A percentile compares a stretch with the other conserved stretches of the same genome.
Conservation (phyloP, 2,113 vertebrate species). For the Lipophrys pholis region DNA sequence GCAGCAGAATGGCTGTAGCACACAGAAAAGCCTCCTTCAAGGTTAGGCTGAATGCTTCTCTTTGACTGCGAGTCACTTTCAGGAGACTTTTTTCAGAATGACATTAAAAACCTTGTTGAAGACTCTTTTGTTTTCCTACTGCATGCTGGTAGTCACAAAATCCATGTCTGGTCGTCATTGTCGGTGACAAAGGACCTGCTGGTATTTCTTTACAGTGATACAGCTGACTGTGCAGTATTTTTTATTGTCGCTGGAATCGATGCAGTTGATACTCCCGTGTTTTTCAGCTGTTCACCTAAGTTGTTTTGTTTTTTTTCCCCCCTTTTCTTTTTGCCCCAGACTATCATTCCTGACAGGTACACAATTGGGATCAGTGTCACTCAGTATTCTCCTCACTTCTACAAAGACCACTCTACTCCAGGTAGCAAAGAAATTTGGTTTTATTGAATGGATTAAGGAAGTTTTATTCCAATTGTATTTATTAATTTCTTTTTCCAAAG, state of each 20-base stretch:
- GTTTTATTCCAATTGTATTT: neutral
- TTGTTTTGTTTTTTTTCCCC: conserved; percentile 6
- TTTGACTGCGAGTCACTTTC: conserved; percentile 42
- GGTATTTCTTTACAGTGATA: conserved; percentile 22
- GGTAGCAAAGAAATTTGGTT: conserved; percentile 43
- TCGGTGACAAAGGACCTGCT: conserved; percentile 27
- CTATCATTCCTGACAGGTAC: conserved; percentile 65
- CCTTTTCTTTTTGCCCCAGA: conserved; percentile 66
- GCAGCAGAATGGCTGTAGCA: conserved; percentile 74
- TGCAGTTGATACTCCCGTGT: conserved; percentile 42
- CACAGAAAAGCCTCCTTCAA: conserved; percentile 81
- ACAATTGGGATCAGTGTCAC: conserved; percentile 51
- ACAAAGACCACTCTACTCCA: conserved; percentile 33
- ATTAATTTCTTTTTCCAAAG: conserved; percentile 40
- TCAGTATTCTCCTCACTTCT: conserved; percentile 53
- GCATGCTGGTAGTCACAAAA: conserved; percentile 62
- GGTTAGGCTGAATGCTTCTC: conserved; percentile 71
- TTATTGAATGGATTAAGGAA: conserved; percentile 36
- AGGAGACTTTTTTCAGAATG: conserved; percentile 50
- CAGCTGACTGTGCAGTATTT: conserved; percentile 43
- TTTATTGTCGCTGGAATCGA: conserved; percentile 27
- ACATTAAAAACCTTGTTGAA: conserved; percentile 7
- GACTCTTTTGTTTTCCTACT: conserved; percentile 35
- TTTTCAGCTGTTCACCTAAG: conserved; percentile 40
- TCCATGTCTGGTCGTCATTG: conserved; percentile 26